Conservation (phyloP, 2,113 vertebrate genomes). For the Typhlomys cinereus region DNA sequence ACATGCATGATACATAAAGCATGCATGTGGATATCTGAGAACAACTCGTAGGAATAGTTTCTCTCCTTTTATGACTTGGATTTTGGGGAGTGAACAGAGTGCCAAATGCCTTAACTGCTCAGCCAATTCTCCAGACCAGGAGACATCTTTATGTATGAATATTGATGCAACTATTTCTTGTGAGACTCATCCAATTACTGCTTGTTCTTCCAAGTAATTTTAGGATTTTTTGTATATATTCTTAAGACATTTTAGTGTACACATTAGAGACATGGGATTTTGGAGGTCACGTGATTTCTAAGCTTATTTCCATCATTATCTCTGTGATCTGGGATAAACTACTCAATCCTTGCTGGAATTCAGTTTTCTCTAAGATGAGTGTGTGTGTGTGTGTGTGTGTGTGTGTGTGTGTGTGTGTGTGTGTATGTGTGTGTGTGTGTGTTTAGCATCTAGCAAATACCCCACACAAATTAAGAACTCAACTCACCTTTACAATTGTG, state of each 20-base stretch:
- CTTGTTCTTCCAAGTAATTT: not conserved
- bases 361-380: not conserved
- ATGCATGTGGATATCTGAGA: too few relatives aligned
- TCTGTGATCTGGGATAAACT: not conserved
- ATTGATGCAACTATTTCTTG: not conserved
- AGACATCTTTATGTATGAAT: not conserved
- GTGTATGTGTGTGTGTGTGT: too few relatives aligned
- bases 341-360: not conserved
- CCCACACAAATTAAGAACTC: not conserved
- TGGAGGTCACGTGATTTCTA: not conserved
- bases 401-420: too few relatives aligned
- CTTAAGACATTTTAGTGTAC: not conserved
- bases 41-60: too few relatives aligned
- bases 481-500: not conserved
- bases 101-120: too few relatives aligned
- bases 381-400: not conserved
- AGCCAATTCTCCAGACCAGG: too few relatives aligned
- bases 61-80: too few relatives aligned
- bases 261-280: not conserved
- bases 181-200: too few relatives aligned
- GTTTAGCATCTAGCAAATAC: not conserved
- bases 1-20: too few relatives aligned
- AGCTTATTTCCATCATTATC: not conserved
- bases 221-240: not conserved
- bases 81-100: too few relatives aligned